Conservation (phyloP, 2,888 invertebrate genomes). For the Folsomia candida region DNA sequence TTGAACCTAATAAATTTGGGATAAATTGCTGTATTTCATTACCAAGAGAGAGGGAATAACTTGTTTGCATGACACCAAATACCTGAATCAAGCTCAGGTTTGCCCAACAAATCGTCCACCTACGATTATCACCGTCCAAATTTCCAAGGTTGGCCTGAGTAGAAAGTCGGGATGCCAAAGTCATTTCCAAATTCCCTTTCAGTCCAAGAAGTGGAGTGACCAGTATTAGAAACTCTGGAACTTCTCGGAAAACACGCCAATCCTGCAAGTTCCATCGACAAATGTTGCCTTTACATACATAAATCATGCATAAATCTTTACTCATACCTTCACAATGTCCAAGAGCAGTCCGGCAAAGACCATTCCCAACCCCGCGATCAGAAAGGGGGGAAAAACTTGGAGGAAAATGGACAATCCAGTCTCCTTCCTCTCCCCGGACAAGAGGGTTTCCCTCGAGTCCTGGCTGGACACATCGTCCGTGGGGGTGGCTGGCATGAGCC, state of each 20-base stretch:
- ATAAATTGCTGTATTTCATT: background rate
- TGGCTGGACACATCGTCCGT: conserved; percentile 42
- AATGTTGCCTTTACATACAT: background rate
- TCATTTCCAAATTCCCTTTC: conserved; percentile 79
- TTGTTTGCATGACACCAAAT: background rate
- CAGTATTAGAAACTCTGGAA: conserved; percentile 70
- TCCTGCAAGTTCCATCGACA: conserved; percentile 57
- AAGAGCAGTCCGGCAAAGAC: conserved; percentile 82
- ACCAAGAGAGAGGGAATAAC: background rate
- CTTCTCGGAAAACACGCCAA: conserved; percentile 68
- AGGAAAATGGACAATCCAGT: conserved; percentile 68
- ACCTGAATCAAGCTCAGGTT: conserved; percentile 74
- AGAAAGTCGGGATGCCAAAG: conserved; percentile 83
- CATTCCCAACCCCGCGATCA: conserved; percentile 86
- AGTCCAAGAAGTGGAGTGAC: conserved; percentile 84
- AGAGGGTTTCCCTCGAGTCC: conserved; percentile 47
- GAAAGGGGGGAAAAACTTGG: conserved; percentile 79
- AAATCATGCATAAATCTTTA: background rate
- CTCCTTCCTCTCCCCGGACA: conserved; percentile 54
- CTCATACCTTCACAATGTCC: conserved; percentile 71
- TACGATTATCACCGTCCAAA: conserved; percentile 67
- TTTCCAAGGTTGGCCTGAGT: conserved; percentile 78
- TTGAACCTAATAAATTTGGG: conserved; percentile 58
- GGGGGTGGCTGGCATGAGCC: conserved; percentile 37
- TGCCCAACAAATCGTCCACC: conserved; percentile 66